Evolutionary conservation across 1,140 invertebrate genomes (phyloP).

Genomic region (Drosophila serrata): DNA sequence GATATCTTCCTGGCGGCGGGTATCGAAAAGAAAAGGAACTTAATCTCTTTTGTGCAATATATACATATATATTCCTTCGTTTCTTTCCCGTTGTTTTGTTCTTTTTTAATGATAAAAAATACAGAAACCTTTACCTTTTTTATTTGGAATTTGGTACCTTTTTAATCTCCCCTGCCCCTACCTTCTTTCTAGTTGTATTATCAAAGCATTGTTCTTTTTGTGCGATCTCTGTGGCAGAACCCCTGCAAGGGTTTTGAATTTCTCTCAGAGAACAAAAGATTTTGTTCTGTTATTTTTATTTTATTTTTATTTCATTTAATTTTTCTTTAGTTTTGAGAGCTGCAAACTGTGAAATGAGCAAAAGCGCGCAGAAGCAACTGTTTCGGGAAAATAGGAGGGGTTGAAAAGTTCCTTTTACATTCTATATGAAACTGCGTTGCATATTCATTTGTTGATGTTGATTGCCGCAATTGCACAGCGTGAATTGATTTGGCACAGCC

Average conservation of each 20-base stretch:
- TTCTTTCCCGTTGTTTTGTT: conserved; percentile 69
- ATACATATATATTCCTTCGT: conserved; percentile 62
- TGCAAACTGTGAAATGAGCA: conserved; percentile 69
- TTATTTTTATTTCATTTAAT: conserved; percentile 3
- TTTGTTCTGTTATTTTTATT: conserved; percentile 40
- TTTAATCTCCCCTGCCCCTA: conserved; percentile 64
- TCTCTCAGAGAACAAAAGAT: conserved; percentile 67
- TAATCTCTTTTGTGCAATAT: conserved; percentile 82
- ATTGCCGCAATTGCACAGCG: conserved; percentile 64
- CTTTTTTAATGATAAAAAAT: conserved; percentile 83
- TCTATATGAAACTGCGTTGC: conserved; percentile 33
- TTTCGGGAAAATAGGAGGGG: conserved; percentile 40
- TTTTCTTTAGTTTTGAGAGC: conserved; percentile 15
- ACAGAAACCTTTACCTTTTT: conserved; percentile 78
- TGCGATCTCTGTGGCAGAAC: conserved; percentile 53
- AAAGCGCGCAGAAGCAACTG: conserved; percentile 77
- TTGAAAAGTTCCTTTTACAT: conserved; percentile 17
- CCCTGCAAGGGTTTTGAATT: conserved; percentile 76
- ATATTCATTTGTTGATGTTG: conserved; percentile 29
- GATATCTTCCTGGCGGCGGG: conserved; percentile 38
- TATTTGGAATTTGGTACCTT: conserved; percentile 83
- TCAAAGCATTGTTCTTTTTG: conserved; percentile 77
- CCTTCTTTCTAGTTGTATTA: conserved; percentile 64
- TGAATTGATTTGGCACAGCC: conserved; percentile 74
- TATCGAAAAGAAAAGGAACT: conserved; percentile 74